Evolutionary conservation across 2,888 invertebrate species (phyloP).

Genomic region (Apoda limacodes): DNA sequence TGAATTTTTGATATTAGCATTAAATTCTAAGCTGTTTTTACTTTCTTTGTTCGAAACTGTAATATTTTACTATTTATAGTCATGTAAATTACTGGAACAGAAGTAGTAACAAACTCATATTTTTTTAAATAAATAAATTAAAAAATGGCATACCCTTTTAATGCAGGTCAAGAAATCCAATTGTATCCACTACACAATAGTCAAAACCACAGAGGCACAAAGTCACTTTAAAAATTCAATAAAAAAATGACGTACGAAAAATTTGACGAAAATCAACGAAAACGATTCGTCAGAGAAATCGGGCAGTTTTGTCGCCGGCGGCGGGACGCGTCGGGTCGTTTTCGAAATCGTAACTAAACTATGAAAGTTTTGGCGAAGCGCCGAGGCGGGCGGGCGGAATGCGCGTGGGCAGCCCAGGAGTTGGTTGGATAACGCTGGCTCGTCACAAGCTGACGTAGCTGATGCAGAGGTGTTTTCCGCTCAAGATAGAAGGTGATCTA

Average conservation of each 20-base stretch:
- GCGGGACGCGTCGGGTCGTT: conserved; percentile 70
- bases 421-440: conserved; percentile 50
- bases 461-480: conserved; percentile 68
- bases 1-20: too few species aligned
- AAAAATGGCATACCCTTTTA: conserved; percentile 16
- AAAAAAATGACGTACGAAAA: too few species aligned
- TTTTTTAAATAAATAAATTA: too few species aligned
- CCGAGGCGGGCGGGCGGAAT: conserved; percentile 62
- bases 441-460: conserved; percentile 50
- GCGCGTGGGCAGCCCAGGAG: conserved; percentile 55
- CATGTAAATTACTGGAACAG: too few species aligned
- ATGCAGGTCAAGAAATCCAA: conserved; percentile 40
- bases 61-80: too few species aligned
- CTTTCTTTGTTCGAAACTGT: too few species aligned
- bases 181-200: conserved; percentile 31
- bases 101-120: too few species aligned
- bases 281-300: conserved; percentile 51
- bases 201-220: conserved; percentile 44
- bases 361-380: conserved; percentile 59
- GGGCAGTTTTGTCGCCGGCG: conserved; percentile 58
- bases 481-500: conserved; percentile 56
- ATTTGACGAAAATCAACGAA: conserved; percentile 46
- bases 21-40: too few species aligned
- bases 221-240: too few species aligned
- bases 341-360: conserved; percentile 71